Percentiles rank a stretch among this genome's conserved stretches.
Evolutionary conservation across 2,888 invertebrate genomes (phyloP).

Genomic region (Orthonevra nobilis): DNA sequence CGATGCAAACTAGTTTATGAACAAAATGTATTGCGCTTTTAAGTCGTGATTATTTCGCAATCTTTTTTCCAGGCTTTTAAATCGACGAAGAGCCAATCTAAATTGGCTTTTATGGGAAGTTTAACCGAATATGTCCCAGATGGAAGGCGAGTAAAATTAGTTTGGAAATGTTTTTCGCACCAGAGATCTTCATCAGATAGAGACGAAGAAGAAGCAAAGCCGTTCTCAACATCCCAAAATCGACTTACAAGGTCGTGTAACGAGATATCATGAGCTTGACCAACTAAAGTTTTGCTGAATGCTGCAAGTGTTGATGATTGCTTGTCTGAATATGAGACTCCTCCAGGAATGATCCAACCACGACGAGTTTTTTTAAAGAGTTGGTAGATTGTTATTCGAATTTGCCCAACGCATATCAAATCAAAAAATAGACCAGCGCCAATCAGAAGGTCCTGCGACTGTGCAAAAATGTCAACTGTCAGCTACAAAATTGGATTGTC

Average conservation of each 20-base stretch:
- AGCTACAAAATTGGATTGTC: constrained; percentile 41
- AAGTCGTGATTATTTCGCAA: constrained; percentile 31
- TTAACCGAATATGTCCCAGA: constrained; percentile 53
- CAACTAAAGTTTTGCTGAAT: constrained; percentile 9
- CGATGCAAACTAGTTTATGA: constrained; percentile 33
- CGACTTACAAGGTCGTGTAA: constrained; percentile 19
- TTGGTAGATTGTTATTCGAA: constrained; percentile 48
- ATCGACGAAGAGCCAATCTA: constrained; percentile 38
- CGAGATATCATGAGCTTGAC: constrained; percentile 2
- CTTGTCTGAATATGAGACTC: background rate
- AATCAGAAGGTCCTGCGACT: background rate
- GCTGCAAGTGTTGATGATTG: constrained; percentile 19
- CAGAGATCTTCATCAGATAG: constrained; percentile 34
- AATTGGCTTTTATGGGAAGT: constrained; percentile 28
- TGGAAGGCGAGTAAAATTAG: constrained; percentile 24
- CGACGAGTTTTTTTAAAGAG: constrained; percentile 63
- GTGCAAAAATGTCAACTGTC: constrained; percentile 35
- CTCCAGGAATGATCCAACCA: constrained; percentile 64
- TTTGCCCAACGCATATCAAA: constrained; percentile 62
- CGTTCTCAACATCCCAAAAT: constrained; percentile 62
- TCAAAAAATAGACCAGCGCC: constrained; percentile 69
- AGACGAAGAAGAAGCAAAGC: constrained; percentile 9
- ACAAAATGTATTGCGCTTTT: constrained; percentile 24
- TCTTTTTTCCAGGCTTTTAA: constrained; percentile 52
- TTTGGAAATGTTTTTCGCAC: constrained; percentile 56